phyloP scores from a whole-genome alignment of 64 coral and sea anemone genomes.

The Stichodactyla mertensii region DNA sequence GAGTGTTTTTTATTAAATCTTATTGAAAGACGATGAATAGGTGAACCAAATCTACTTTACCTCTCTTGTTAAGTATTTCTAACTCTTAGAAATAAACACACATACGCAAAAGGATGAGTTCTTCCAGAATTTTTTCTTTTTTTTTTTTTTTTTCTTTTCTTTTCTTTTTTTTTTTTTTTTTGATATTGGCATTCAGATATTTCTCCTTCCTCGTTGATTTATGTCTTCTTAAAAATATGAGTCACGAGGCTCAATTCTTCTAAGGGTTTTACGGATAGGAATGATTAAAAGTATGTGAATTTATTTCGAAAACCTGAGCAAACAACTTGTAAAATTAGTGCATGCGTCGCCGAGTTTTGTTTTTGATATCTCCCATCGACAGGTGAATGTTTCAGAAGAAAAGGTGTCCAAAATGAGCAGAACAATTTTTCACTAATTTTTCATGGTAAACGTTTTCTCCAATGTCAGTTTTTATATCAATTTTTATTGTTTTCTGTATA shows the following conservation, averaged over 20 bases:
- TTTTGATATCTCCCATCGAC: neutral
- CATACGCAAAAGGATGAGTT: neutral
- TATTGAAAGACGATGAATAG: slow-evolving; percentile 5
- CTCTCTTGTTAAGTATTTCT: neutral
- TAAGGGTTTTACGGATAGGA: neutral
- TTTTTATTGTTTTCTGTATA: neutral
- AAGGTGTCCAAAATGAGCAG: neutral
- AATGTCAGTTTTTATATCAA: neutral
- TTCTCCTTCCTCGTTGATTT: neutral
- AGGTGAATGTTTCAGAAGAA: neutral
- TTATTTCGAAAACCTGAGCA: neutral
- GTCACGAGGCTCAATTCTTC: neutral
- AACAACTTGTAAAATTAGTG: neutral
- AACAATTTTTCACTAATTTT: neutral
- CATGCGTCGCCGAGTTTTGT: neutral
- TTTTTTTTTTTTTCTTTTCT: neutral
- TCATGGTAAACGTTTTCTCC: neutral
- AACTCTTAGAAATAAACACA: neutral
- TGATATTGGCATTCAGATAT: neutral
- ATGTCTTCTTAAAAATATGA: neutral
- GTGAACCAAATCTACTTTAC: slow-evolving; percentile 4
- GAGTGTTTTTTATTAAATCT: neutral
- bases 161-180: neutral
- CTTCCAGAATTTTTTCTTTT: neutral
- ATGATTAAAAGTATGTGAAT: neutral